Evolutionary conservation across 2,113 vertebrate genomes (phyloP), one percentile per base, ranked within the genome.

Genomic region (Limnothrissa miodon): DNA sequence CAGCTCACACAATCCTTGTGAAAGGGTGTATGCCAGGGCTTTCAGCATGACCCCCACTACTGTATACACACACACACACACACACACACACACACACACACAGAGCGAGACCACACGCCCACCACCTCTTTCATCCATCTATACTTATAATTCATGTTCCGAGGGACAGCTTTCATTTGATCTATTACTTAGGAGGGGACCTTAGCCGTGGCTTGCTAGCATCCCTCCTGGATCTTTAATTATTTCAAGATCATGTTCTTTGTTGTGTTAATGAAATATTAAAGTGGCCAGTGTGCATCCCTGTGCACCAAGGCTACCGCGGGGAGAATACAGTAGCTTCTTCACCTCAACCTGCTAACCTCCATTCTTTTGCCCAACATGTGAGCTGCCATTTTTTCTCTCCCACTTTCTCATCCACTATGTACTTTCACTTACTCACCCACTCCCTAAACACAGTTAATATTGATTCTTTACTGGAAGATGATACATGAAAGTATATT

Each of bases 111-210:
- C 11, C 70, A 42, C 59, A 15, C 45, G 21, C 83, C 25, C 33
- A 80, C 45, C 88, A 85, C 45, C 85, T 88, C 78, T 80, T 84
- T 86, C 87, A 85, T 88, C 83, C 82, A 87, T 85, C 88, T 89
- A 87, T 83, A 87, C 92, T 93, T 91, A 94, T 95, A 94, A 94
- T 94, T 95, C 92, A 95, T 93, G 92, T 90, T 93, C 92, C 91
- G 90, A 93, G 91, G 92, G 92, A 93, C 92, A 93, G 91, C 91
- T 91, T 95, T 92, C 91, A 93, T 94, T 94, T 94, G 92, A 95
- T 94, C 93, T 92, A 93, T 91, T 93, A 92, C 93, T 94, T 93
- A 91, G 89, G 88, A 90, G 82, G 87, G 89, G 84, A 87, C 87
- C 83, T 19, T 81, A 80, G 88, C 89, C 91, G 90, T 89, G 92